phyloP scores from a whole-genome alignment of 2,113 vertebrate species.

The Thalassarche chlororhynchos region DNA sequence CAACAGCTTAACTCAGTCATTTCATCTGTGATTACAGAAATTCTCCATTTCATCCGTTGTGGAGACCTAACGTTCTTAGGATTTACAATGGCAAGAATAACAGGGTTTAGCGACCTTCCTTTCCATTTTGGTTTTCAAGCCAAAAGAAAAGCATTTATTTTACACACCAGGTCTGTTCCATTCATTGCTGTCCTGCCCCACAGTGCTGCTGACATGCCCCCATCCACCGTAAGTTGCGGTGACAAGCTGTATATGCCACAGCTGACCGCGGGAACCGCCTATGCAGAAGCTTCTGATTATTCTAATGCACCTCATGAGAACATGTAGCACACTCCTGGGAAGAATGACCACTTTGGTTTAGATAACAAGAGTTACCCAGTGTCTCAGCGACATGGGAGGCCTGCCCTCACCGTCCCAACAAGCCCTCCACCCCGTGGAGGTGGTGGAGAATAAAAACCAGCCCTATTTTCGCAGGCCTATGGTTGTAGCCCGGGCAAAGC shows the following conservation, averaged over 20 bases:
- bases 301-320: too few relatives aligned
- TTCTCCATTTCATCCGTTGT: not conserved
- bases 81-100: not conserved
- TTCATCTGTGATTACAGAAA: not conserved
- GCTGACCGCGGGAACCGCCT: fast-evolving
- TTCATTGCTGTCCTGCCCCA: not conserved
- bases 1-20: not conserved
- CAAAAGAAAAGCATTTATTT: too few relatives aligned
- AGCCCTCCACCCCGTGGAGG: fast-evolving
- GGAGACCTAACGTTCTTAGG: not conserved
- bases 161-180: not conserved
- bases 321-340: fast-evolving
- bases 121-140: not conserved
- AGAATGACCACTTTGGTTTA: fast-evolving
- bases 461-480: fast-evolving
- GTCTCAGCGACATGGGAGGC: fast-evolving
- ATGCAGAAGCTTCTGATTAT: fast-evolving
- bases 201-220: fast-evolving
- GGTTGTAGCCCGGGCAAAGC: fast-evolving
- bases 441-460: fast-evolving
- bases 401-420: fast-evolving
- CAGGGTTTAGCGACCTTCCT: not conserved
- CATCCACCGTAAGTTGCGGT: fast-evolving
- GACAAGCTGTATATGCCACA: fast-evolving
- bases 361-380: fast-evolving